These are phyloP conservation scores for Bombus fervidus DNA, from an alignment of 1,140 invertebrate genomes.

Conservation along the genomic window DNA sequence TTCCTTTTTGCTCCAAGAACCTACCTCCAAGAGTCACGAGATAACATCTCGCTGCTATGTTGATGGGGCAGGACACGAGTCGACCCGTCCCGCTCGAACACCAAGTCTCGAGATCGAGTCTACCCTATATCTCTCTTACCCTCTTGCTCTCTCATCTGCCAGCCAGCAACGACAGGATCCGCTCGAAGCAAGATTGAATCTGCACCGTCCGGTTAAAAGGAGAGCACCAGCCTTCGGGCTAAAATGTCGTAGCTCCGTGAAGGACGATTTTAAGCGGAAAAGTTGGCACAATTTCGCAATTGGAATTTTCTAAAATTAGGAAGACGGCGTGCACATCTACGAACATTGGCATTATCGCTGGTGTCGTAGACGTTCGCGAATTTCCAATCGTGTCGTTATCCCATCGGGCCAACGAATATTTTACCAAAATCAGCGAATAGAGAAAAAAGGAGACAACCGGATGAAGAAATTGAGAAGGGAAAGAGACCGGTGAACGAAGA, in stretches of 20 bases:
- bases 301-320: too few species aligned
- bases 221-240: constrained; percentile 36
- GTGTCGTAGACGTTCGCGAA: too few species aligned
- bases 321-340: too few species aligned
- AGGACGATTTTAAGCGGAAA: too few species aligned
- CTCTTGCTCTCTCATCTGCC: background rate
- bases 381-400: too few species aligned
- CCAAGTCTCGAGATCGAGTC: constrained; percentile 38
- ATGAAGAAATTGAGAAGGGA: background rate
- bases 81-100: constrained; percentile 23
- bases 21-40: constrained; percentile 2
- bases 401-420: background rate
- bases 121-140: constrained; percentile 6
- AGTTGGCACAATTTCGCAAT: too few species aligned
- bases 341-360: too few species aligned
- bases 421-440: background rate
- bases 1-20: background rate
- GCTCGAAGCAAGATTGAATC: constrained; percentile 73
- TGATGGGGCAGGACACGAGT: constrained; percentile 53
- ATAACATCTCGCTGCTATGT: constrained; percentile 47
- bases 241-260: constrained; percentile 18
- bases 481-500: background rate
- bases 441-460: too few species aligned
- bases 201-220: constrained; percentile 69
- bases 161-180: constrained; percentile 52